Evolutionary conservation across 2,888 invertebrate genomes (phyloP), one percentile per base, ranked within the genome.

Genomic region (Xanthorhoe spadicearia): DNA sequence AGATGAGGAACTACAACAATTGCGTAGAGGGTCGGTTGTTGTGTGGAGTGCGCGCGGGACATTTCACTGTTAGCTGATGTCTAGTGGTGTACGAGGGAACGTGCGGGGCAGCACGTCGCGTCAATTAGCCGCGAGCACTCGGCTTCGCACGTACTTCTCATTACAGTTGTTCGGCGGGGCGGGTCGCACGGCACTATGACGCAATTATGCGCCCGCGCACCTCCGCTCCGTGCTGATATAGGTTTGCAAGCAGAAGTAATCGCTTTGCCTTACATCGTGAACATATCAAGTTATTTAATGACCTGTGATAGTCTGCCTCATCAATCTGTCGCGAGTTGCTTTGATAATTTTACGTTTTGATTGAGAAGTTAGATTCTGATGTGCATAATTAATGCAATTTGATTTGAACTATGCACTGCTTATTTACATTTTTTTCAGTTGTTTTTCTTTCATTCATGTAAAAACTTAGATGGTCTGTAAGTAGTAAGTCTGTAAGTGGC

Each of bases 171-270:
- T 57, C 17, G 32, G 1, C 38, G 38, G 9, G 9, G 3, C 59
- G 17, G 59, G 52, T 15, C 58, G 17, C 49, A 57, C 49, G 57
- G 50, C 50, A 57, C n/a, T 19, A 7, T 32, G 43, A 28, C 57
- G 17, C 32, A 48, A 46, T 49, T 18, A 15, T 49, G 49, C 49
- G 49, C 49, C 8, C 18, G 18, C 18, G 49, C 49, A 17, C 49
- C 17, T n/a, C n/a, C n/a, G 18, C 18, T 10, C 18, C 49, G 8
- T 50, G 49, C 18, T 18, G 8, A 28, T 43, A 43, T 5, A 13
- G 38, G 38, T 43, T 43, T 13, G 32, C 32, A 2, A 43, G 38
- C 38, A 10, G 13, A 43, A 43, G 13, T 43, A 43, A 43, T 43
- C 38, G 10, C 38, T 43, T 43, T 43, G 38, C 38, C 38, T 43